Evolutionary conservation across 2,888 invertebrate genomes (phyloP).

Genomic region (Parnassius orleans): DNA sequence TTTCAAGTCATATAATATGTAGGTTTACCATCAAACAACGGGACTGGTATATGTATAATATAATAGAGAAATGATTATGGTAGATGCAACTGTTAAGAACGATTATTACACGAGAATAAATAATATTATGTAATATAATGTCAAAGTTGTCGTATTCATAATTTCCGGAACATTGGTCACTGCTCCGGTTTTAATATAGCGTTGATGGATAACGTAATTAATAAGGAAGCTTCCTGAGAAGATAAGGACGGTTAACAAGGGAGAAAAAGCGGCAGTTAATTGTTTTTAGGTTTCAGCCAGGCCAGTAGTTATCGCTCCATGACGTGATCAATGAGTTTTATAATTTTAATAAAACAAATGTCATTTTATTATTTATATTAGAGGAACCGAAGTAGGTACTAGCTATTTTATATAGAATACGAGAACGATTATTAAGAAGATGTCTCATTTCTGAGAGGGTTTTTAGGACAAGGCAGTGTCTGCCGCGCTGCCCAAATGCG

Average conservation of each 20-base stretch:
- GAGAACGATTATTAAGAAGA: no score
- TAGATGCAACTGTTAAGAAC: background rate
- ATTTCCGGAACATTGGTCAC: background rate
- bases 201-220: slow-evolving; percentile 15
- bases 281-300: slow-evolving; percentile 29
- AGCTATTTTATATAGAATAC: no score
- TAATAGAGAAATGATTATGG: no score
- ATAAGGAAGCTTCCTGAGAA: slow-evolving; percentile 39
- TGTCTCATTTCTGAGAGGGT: no score
- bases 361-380: no score
- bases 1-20: slow-evolving; percentile 33
- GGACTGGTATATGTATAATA: no score
- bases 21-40: slow-evolving; percentile 9
- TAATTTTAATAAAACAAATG: no score
- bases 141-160: background rate
- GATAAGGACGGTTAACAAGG: slow-evolving; percentile 40
- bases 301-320: slow-evolving; percentile 20
- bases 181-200: slow-evolving; percentile 9
- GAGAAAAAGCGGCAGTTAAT: slow-evolving; percentile 37
- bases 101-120: background rate
- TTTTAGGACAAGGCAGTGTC: no score
- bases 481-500: no score
- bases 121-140: no score
- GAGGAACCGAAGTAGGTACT: no score
- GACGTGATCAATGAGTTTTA: background rate